phyloP scores from a whole-genome alignment of 2,888 invertebrate genomes.

The Lochmaea capreae region DNA sequence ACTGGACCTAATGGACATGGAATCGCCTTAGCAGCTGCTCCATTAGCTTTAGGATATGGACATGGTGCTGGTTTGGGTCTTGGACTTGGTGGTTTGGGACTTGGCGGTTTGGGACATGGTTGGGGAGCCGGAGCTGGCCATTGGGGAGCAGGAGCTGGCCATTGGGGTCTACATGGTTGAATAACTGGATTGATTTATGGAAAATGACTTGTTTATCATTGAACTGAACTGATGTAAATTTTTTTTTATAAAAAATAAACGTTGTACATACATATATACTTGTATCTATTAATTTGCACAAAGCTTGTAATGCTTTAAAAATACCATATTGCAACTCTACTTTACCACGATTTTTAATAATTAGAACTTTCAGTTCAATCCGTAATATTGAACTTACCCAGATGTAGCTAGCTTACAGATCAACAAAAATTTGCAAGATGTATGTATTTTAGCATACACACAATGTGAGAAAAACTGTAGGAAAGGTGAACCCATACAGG shows the following conservation, averaged over 20 bases:
- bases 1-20: conserved; percentile 41
- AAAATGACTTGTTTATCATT: conserved; percentile 3
- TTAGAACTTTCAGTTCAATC: too few species aligned
- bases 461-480: too few species aligned
- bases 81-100: conserved; percentile 21
- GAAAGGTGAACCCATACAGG: too few species aligned
- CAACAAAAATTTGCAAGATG: too few species aligned
- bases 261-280: conserved; percentile 23
- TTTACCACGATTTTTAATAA: too few species aligned
- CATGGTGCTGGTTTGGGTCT: conserved; percentile 16
- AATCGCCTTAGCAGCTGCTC: conserved; percentile 8
- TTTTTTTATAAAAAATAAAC: conserved; percentile 20
- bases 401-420: too few species aligned
- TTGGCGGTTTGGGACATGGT: conserved; percentile 21
- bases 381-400: too few species aligned
- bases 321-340: too few species aligned
- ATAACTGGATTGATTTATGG: conserved; percentile 6
- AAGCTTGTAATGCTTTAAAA: too few species aligned
- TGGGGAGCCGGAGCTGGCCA: conserved; percentile 15
- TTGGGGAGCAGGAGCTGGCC: conserved; percentile 22
- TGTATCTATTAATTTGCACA: neutral
- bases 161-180: conserved; percentile 28
- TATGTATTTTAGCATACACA: too few species aligned
- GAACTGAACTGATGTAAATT: conserved; percentile 27
- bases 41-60: conserved; percentile 5